These are phyloP conservation scores for Zosterops lateralis DNA, from an alignment of 2,113 vertebrate genomes.

Conservation along the genomic window DNA sequence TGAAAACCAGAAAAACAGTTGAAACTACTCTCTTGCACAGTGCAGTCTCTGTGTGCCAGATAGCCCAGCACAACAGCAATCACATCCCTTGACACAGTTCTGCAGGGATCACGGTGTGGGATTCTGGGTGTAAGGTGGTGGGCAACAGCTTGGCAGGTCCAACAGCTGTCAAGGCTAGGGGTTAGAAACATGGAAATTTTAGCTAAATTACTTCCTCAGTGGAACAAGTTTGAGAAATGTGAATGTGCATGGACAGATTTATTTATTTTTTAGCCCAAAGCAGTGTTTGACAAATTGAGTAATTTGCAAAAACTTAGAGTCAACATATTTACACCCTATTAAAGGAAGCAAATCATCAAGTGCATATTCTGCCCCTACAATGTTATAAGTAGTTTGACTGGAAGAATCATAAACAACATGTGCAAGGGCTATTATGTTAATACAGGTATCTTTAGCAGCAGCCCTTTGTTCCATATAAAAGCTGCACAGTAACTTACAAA, in stretches of 20 bases:
- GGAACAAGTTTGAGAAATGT: neutral
- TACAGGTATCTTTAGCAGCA: neutral
- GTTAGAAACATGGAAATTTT: neutral
- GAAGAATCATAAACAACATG: neutral
- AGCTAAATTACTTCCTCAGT: neutral
- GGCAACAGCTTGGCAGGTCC: neutral
- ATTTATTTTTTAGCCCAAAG: neutral
- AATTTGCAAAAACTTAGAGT: neutral
- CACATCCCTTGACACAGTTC: fast-evolving
- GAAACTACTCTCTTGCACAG: neutral
- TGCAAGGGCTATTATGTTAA: neutral
- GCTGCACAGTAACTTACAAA: neutral
- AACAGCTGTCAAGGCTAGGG: too few relatives aligned
- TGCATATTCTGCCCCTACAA: neutral
- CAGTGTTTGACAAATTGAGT: neutral
- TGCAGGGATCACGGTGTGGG: fast-evolving
- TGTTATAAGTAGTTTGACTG: neutral
- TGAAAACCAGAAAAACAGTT: neutral
- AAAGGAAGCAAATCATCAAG: neutral
- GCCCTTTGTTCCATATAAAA: neutral
- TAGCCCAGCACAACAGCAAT: neutral
- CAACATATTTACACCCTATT: neutral
- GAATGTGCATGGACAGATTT: neutral
- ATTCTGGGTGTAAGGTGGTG: neutral
- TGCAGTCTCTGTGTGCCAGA: fast-evolving